These are phyloP conservation scores for Hippocampus zosterae DNA, from an alignment of 2,113 vertebrate genomes.

Conservation along the genomic window DNA sequence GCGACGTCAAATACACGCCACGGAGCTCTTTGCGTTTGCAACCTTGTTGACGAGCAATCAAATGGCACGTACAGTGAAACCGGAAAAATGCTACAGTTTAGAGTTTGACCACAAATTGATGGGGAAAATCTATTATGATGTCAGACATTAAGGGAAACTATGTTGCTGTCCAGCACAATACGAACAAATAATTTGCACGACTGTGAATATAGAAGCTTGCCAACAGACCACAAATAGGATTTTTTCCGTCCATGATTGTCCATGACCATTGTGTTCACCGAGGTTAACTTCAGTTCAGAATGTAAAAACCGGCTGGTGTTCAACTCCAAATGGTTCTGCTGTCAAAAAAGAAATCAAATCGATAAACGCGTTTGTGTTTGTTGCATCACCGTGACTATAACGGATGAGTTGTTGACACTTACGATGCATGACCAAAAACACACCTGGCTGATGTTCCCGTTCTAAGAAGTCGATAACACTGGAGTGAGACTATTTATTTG, in stretches of 20 bases:
- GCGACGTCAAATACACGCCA: background rate
- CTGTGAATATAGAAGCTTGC: background rate
- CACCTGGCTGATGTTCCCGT: background rate
- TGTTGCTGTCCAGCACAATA: too few relatives aligned
- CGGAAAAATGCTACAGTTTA: background rate
- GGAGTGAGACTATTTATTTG: too few relatives aligned
- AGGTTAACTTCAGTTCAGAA: background rate
- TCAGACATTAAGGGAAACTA: too few relatives aligned
- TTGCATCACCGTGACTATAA: background rate
- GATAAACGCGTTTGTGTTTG: background rate
- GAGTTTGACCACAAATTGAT: too few relatives aligned
- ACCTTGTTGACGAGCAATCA: background rate
- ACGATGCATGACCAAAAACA: background rate
- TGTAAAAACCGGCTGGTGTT: background rate
- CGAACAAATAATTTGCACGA: background rate
- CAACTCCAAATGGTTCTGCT: background rate
- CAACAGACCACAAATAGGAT: too few relatives aligned
- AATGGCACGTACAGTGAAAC: background rate
- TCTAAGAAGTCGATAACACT: too few relatives aligned
- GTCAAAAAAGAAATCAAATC: background rate
- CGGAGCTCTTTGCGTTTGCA: background rate
- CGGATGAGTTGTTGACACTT: background rate
- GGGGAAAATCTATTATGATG: too few relatives aligned
- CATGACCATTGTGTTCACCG: background rate
- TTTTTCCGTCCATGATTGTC: too few relatives aligned